These are phyloP conservation scores for Numenius phaeopus DNA, from an alignment of 2,797 vertebrate genomes.

Conservation along the genomic window DNA sequence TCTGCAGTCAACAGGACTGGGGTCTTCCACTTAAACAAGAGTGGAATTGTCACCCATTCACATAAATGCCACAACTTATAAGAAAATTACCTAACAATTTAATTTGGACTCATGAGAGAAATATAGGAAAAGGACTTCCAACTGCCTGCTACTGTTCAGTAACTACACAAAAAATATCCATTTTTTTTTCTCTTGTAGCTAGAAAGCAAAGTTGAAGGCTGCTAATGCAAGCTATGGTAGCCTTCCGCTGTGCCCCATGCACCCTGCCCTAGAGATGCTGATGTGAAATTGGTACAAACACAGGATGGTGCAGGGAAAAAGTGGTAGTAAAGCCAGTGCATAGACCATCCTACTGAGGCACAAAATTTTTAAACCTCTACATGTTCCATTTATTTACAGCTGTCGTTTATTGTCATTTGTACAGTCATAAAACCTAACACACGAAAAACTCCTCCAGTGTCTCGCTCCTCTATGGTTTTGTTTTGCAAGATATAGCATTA, in stretches of 20 bases:
- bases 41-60: neutral
- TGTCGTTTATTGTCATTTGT: neutral
- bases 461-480: neutral
- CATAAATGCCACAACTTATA: neutral
- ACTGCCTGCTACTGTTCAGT: neutral
- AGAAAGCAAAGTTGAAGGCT: neutral
- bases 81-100: neutral
- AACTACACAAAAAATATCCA: neutral
- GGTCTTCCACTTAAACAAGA: neutral
- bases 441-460: neutral
- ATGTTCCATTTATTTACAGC: neutral
- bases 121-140: neutral
- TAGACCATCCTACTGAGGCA: neutral
- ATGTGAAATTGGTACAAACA: neutral
- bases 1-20: neutral
- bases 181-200: neutral
- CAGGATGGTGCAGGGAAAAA: neutral
- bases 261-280: neutral
- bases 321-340: neutral
- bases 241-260: accelerated
- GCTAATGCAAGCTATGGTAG: neutral
- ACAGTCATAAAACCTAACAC: neutral
- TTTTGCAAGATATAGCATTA: neutral
- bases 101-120: neutral
- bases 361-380: neutral